A percentile compares a stretch with the other conserved stretches of the same genome.
Conservation (phyloP, 2,888 invertebrate genomes). For the Scelioninae gen. 2 region DNA sequence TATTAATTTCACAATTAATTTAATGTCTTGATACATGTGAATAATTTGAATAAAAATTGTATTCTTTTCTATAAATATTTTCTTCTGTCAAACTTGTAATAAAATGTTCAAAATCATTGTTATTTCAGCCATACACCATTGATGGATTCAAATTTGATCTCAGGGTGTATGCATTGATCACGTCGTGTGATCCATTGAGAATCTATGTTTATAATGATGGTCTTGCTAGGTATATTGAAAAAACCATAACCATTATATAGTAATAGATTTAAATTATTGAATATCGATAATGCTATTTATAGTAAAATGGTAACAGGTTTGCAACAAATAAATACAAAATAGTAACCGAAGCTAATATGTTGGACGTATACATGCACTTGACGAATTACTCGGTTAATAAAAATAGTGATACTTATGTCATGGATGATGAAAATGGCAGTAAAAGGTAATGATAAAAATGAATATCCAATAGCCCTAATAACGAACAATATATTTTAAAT, state of each 20-base stretch:
- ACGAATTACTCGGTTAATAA: slow-evolving; percentile 97
- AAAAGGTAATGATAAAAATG: slow-evolving; percentile 80
- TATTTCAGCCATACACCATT: slow-evolving; percentile 85
- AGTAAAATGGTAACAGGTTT: slow-evolving; percentile 78
- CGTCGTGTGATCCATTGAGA: slow-evolving; percentile 92
- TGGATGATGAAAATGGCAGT: slow-evolving; percentile 90
- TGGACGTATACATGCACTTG: slow-evolving; percentile 94
- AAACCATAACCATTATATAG: slow-evolving; percentile 3
- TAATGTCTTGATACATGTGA: too few species aligned
- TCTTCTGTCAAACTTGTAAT: too few species aligned
- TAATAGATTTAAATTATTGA: slow-evolving; percentile 12
- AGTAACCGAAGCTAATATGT: slow-evolving; percentile 87
- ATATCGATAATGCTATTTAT: slow-evolving; percentile 47
- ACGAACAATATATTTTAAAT: too few species aligned
- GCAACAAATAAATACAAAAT: slow-evolving; percentile 92
- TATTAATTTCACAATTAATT: too few species aligned
- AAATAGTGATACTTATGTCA: slow-evolving; percentile 89
- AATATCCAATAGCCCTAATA: too few species aligned
- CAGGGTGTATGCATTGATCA: slow-evolving; percentile 90
- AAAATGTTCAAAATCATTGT: slow-evolving; percentile 1
- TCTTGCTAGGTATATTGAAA: slow-evolving; percentile 80
- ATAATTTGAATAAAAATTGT: too few species aligned
- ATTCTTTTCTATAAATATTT: too few species aligned
- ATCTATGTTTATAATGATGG: slow-evolving; percentile 95
- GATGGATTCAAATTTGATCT: slow-evolving; percentile 96